Conservation (phyloP, 2,113 vertebrate species). For the Ibidorhyncha struthersii region DNA sequence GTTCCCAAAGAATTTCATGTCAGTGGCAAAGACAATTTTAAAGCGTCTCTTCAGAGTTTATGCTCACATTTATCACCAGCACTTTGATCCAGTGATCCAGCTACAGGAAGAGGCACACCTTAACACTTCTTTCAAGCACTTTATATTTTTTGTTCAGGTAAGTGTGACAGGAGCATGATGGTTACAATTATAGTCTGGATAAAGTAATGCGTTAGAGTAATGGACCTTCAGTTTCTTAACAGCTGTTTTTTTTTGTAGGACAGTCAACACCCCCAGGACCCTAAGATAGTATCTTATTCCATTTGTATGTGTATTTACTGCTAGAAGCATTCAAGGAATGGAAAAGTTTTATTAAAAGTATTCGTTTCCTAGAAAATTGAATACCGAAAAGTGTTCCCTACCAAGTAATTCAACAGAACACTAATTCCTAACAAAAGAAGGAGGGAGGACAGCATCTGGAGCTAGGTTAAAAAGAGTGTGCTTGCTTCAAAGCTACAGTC, state of each 20-base stretch:
- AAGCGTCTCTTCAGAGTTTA: constrained; percentile 86
- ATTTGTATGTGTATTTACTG: not conserved
- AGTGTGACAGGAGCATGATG: not conserved
- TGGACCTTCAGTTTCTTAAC: not conserved
- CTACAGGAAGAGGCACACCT: constrained; percentile 86
- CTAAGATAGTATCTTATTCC: too few species aligned
- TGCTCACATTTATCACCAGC: constrained; percentile 86
- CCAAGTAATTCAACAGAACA: not conserved
- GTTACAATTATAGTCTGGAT: not conserved
- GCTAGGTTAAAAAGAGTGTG: not conserved
- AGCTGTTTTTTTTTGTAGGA: not conserved
- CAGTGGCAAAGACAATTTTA: constrained; percentile 84
- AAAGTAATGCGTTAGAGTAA: not conserved
- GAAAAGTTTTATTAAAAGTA: not conserved
- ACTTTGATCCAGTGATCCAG: constrained; percentile 85
- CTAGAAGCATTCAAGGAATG: not conserved
- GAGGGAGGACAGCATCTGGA: not conserved
- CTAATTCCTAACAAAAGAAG: not conserved
- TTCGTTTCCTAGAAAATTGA: not conserved
- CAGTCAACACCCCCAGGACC: not conserved
- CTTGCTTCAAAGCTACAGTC: accelerated
- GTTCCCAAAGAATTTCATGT: constrained; percentile 86
- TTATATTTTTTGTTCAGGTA: constrained; percentile 88
- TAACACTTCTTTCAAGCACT: constrained; percentile 88
- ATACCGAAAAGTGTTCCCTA: not conserved